Base-by-base conservation (phyloP, 2,797 vertebrate genomes). In the Syncerus caffer region DNA sequence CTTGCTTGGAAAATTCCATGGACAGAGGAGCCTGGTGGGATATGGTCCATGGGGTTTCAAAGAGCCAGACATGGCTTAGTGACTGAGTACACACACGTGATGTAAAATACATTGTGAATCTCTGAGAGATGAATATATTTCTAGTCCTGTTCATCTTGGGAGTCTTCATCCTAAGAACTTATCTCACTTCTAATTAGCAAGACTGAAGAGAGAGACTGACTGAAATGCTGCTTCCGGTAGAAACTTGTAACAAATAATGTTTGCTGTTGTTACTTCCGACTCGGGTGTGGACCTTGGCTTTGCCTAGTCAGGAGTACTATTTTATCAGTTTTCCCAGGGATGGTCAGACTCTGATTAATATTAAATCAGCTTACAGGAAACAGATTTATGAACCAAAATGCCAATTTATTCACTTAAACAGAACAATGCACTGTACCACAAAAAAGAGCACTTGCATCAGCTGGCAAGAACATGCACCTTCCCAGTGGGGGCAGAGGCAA, bases 341-440 rank as follows among this genome's bases (percentile, higher is more conserved):
- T 87, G 31, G 8, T 78, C 42, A 85, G 58, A 45, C 50, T 96
- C 60, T 87, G 62, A 93, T 92, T 95, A 92, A 64, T 94, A 53
- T 16, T 88, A 95, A 86, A 79, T 90, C 90, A 85, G 76, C 83
- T 95, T 92, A 74, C 85, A 87, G 79, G 82, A 96, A 90, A 89
- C 27, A 85, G 76, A 95, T 95, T 96, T 96, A 91, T 71, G 92
- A 89, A 89, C 13, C 29, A 93, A 58, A 90, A 96, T 98, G 67
- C 31, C 94, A 95, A 85, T 95, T 92, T 92, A 86, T 78, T 92
- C 92, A 93, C 76, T 96, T 96, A 80, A 25, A 86, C 0, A 2
- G 76, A 89, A 71, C 7, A 88, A 12, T 0, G 6, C 10, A 29
- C 23, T 87, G 17, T 7, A 2, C 62, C 93, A 3, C 95, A 88